phyloP scores from a whole-genome alignment of 2,797 vertebrate species.

The Podargus strigoides region DNA sequence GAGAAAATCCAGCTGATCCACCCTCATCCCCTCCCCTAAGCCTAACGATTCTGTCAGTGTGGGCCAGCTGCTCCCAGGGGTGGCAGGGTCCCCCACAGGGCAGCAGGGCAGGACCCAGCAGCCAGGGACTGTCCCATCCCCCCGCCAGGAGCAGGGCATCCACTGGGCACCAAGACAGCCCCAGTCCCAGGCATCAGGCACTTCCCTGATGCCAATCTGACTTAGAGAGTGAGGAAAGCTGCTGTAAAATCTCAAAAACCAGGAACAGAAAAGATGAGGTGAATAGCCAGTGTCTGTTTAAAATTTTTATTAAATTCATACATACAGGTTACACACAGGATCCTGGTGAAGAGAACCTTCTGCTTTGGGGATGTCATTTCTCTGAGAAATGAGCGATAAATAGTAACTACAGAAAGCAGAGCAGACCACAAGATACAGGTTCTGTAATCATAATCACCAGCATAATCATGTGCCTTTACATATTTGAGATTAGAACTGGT shows the following conservation, averaged over 20 bases:
- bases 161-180: rapidly evolving
- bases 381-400: conserved; percentile 47
- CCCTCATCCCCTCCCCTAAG: not conserved
- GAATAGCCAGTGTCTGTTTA: not conserved
- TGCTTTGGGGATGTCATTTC: conserved; percentile 6
- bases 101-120: no score
- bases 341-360: not conserved
- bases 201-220: not conserved
- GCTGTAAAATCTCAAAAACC: not conserved
- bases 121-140: no score
- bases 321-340: not conserved
- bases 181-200: rapidly evolving
- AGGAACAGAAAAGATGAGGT: not conserved
- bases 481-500: no score
- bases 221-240: not conserved
- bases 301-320: not conserved
- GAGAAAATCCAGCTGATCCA: not conserved
- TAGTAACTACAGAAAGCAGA: conserved; percentile 51
- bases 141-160: not conserved
- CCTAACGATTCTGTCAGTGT: not conserved
- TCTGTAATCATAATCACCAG: conserved; percentile 61
- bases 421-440: conserved; percentile 11
- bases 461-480: no score
- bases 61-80: not conserved
- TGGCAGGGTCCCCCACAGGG: no score